A percentile compares a stretch with the other conserved stretches of the same genome.
phyloP scores from a whole-genome alignment of 2,797 vertebrate genomes.

The Arremon aurantiirostris region DNA sequence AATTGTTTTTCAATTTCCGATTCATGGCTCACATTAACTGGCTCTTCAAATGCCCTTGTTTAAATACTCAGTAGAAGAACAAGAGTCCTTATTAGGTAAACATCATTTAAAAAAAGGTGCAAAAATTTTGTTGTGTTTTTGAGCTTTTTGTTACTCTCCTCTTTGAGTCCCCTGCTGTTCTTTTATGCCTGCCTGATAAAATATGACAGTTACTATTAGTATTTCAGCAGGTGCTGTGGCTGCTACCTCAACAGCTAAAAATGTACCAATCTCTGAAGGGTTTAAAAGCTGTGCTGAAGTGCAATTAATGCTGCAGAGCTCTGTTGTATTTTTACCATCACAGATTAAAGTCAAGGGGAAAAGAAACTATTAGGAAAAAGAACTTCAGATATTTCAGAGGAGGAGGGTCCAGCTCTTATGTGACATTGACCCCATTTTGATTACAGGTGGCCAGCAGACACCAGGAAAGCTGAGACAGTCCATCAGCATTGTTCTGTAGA shows the following conservation, averaged over 20 bases:
- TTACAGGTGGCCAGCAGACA: not conserved
- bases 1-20: not conserved
- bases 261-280: not conserved
- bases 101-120: not conserved
- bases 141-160: not conserved
- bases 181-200: not conserved
- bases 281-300: not conserved
- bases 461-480: not conserved
- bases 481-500: not conserved
- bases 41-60: not conserved
- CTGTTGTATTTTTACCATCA: not conserved
- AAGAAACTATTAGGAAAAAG: not conserved
- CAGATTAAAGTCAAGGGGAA: not conserved
- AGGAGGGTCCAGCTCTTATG: not conserved
- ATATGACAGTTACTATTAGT: not conserved
- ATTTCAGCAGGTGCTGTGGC: not conserved
- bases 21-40: not conserved
- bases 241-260: not conserved
- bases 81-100: not conserved
- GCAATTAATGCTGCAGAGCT: not conserved
- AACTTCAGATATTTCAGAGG: not conserved
- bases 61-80: not conserved
- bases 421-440: not conserved
- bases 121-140: not conserved
- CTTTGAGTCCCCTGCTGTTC: not conserved